A percentile compares a stretch with the other conserved stretches of the same genome.
phyloP scores from a whole-genome alignment of 2,797 vertebrate genomes.

The Phalloptychus januarius region DNA sequence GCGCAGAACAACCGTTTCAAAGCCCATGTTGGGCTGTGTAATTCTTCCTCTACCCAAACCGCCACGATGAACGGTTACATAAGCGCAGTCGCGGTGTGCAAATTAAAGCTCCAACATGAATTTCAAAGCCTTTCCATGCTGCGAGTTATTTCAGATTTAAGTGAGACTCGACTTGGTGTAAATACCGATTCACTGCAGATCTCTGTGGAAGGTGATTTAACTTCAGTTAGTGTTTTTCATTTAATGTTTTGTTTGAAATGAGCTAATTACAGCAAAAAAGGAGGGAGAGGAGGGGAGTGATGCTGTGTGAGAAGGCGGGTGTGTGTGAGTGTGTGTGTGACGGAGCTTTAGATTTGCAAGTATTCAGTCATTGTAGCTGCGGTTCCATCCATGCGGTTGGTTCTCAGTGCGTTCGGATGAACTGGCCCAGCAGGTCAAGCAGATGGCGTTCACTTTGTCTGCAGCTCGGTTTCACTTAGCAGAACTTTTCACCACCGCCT shows the following conservation, averaged over 20 bases:
- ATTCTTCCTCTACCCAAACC: slow-evolving; percentile 13
- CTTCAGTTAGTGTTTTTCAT: slow-evolving; percentile 53
- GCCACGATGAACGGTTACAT: background rate
- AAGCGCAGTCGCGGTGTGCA: background rate
- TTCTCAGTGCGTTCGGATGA: slow-evolving; percentile 22
- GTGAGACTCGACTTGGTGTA: slow-evolving; percentile 14
- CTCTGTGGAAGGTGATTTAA: slow-evolving; percentile 49
- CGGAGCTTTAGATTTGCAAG: slow-evolving; percentile 67
- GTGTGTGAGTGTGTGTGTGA: slow-evolving; percentile 67
- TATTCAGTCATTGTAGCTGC: slow-evolving; percentile 73
- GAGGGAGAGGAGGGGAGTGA: slow-evolving; percentile 39
- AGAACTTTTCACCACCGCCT: slow-evolving; percentile 39
- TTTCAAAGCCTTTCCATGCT: slow-evolving; percentile 6
- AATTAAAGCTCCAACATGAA: slow-evolving; percentile 13
- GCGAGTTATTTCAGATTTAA: slow-evolving; percentile 26
- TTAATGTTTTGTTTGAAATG: slow-evolving; percentile 69
- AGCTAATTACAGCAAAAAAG: slow-evolving; percentile 76
- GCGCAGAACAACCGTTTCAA: background rate
- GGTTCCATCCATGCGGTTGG: slow-evolving; percentile 57
- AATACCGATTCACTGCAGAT: slow-evolving; percentile 24
- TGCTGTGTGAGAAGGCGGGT: slow-evolving; percentile 66
- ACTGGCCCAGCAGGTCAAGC: slow-evolving; percentile 29
- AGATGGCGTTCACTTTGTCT: slow-evolving; percentile 46
- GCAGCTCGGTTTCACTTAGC: slow-evolving; percentile 30
- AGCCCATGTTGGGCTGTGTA: background rate